Evolutionary conservation across 2,797 vertebrate genomes (phyloP), one percentile per base, ranked within the genome.

Genomic region (Pitangus sulphuratus): DNA sequence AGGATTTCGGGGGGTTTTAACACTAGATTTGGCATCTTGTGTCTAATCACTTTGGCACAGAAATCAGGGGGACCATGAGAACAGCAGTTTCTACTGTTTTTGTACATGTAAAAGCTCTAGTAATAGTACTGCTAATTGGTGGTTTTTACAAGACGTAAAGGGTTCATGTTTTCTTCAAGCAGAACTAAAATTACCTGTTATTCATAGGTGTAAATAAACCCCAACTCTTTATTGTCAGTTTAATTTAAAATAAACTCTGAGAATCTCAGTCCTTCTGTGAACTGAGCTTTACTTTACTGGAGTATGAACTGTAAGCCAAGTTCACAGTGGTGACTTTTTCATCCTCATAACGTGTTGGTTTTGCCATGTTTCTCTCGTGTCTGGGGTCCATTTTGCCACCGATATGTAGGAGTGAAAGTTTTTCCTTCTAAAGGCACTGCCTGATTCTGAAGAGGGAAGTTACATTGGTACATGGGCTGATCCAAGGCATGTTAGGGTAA

Each of bases 401-500:
- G 8, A 0, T 12, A 8, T 0, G 0, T 22, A 40, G 87, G 37
- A 51, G 17, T 26, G 33, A 37, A 62, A 82, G 28, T 17, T 65
- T 50, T 72, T 40, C 11, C 25, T 77, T 78, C 17, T 47, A 33
- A 76, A 72, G 56, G 20, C 2, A 0, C 44, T 72, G 4, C 30
- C 30, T 74, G 30, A 3, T 57, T 75, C 61, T 76, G 79, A 50
- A 54, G 22, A 24, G 22, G 39, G 48, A 47, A 21, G 12, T 37
- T 54, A 16, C 6, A 22, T 31, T 33, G 35, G 15, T 11, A 4
- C 13, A 4, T 4, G 16, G 51, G 45, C 61, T 65, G 65, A 37
- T 40, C 33, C 17, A 26, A 26, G 56, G 79, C 6, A 0, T 31
- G 15, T 71, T 98, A 98, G 94, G 98, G 99, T 77, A 98, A 98